phyloP scores from a whole-genome alignment of 2,113 vertebrate genomes.

The Malurus melanocephalus region DNA sequence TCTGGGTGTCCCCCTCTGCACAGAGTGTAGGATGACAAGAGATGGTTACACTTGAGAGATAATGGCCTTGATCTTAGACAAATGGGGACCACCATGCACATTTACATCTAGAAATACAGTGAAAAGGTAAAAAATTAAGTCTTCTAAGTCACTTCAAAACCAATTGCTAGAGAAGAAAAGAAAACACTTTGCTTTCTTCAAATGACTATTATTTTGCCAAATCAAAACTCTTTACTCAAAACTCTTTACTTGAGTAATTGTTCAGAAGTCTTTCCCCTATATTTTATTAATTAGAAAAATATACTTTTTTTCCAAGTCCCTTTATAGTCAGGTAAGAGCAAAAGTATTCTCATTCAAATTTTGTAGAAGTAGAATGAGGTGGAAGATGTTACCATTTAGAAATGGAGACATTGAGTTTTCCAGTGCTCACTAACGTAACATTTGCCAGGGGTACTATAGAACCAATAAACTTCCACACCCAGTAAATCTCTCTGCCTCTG shows the following conservation, averaged over 20 bases:
- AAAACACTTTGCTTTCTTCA: not conserved
- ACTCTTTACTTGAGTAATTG: not conserved
- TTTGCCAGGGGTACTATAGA: not conserved
- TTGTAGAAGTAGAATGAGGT: not conserved
- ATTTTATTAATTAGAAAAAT: constrained; percentile 3
- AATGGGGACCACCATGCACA: not conserved
- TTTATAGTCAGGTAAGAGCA: not conserved
- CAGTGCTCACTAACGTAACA: accelerated
- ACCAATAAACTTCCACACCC: not conserved
- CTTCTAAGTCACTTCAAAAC: not conserved
- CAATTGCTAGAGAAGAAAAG: not conserved
- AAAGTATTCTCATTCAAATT: not conserved
- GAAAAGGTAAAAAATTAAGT: not conserved
- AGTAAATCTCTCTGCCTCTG: not conserved
- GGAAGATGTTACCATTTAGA: not conserved
- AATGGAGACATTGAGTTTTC: not conserved
- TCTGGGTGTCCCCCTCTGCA: accelerated
- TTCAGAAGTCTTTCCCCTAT: not conserved
- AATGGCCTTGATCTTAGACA: not conserved
- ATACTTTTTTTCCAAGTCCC: not conserved
- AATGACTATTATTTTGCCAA: not conserved
- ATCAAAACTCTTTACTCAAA: not conserved
- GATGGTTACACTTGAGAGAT: not conserved
- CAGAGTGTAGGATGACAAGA: not conserved
- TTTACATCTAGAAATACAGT: not conserved